Base-by-base conservation (phyloP, 2,888 invertebrate species). In the Rhimphoctona megacephalus region DNA sequence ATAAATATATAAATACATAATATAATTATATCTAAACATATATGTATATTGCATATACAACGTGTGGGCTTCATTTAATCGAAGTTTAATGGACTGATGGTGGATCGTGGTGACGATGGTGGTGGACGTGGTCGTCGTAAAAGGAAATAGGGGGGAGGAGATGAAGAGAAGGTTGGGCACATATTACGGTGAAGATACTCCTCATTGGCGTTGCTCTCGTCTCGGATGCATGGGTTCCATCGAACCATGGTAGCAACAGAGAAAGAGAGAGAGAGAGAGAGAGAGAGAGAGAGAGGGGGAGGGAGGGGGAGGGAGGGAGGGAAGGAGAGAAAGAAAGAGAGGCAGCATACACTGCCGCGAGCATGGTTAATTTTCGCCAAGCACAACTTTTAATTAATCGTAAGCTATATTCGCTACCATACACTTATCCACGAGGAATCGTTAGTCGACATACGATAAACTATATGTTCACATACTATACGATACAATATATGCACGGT, bases 351-450 rank as follows among this genome's bases (percentile, higher is more conserved):
- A 72, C 22, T 36, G 81, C 69, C 77, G 57, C 49, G 39, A 39
- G 77, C 81, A 69, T 81, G 86, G 81, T 81, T 83, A 72, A 83
- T 86, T 86, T 83, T 83, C 86, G 80, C 86, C 76, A 61, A 83
- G 83, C 83, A 86, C 83, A 81, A 83, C 77, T 86, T 83, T 86
- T 86, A 86, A 86, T 86, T 86, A 86, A 86, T 86, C 81, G 83
- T 73, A 74, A 86, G 83, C 77, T 77, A 83, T 81, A 76, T 79
- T 74, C 70, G 74, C 83, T 83, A 74, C 83, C 67, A 81, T 78
- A 43, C 57, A 81, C 77, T 72, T 79, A 81, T 86, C 73, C 61
- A 67, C 52, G 43, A 69, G 74, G 17, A 39, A 82, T 85, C 85
- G 76, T n/a, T 46, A 17, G 52, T 33, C 33, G 22, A 39, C 36